Percentiles rank a stretch among this genome's conserved stretches.
phyloP scores from a whole-genome alignment of 1,140 invertebrate species.

The Trichonephila inaurata region DNA sequence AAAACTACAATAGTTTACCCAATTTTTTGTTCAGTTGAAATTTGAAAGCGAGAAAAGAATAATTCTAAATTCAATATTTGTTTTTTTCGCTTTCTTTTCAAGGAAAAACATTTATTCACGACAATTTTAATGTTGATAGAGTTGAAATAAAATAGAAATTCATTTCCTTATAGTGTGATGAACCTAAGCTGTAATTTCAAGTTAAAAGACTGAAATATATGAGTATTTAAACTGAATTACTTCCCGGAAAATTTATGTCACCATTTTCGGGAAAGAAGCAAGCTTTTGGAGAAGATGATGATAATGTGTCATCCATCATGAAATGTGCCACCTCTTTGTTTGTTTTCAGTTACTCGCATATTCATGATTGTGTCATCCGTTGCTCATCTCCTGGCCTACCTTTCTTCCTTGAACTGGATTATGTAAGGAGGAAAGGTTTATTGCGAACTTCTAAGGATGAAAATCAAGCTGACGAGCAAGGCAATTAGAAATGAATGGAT shows the following conservation, averaged over 20 bases:
- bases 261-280: not conserved
- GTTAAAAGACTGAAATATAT: not conserved
- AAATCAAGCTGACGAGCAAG: too few species aligned
- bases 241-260: not conserved
- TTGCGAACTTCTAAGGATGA: too few species aligned
- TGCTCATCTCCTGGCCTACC: not conserved
- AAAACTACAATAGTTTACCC: too few species aligned
- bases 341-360: not conserved
- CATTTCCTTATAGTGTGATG: too few species aligned
- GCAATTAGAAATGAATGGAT: too few species aligned
- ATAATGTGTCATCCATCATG: not conserved
- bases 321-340: not conserved
- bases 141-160: too few species aligned
- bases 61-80: too few species aligned
- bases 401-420: not conserved
- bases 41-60: too few species aligned
- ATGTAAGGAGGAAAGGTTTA: not conserved
- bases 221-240: not conserved
- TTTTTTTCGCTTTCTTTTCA: too few species aligned
- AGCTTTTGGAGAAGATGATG: not conserved
- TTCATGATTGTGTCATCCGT: not conserved
- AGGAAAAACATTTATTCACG: too few species aligned
- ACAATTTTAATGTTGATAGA: too few species aligned
- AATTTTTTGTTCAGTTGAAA: too few species aligned
- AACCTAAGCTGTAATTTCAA: not conserved